These are phyloP conservation scores for Lacanobia wlatinum DNA, from an alignment of 2,888 invertebrate genomes.

Conservation along the genomic window DNA sequence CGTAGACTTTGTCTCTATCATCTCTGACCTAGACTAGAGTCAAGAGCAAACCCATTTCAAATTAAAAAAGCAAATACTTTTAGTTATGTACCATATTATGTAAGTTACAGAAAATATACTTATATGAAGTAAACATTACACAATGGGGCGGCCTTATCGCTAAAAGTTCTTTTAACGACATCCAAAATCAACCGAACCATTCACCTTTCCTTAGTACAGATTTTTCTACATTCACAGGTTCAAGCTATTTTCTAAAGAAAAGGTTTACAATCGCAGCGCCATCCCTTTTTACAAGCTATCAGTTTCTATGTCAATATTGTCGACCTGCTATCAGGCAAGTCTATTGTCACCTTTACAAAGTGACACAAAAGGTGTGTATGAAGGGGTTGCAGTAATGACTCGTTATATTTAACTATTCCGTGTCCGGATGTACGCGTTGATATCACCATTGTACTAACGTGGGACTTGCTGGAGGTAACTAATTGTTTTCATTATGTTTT, in stretches of 20 bases:
- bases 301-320: neutral
- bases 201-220: too few species aligned
- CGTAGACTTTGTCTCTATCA: too few species aligned
- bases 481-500: conserved; percentile 49
- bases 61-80: too few species aligned
- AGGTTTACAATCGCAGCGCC: neutral
- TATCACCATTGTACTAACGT: conserved; percentile 70
- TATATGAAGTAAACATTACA: too few species aligned
- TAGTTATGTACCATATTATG: too few species aligned
- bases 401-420: conserved; percentile 80
- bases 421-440: conserved; percentile 80
- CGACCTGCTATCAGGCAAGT: conserved; percentile 36
- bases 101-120: too few species aligned
- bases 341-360: conserved; percentile 65
- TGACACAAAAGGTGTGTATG: conserved; percentile 71
- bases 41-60: too few species aligned
- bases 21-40: too few species aligned
- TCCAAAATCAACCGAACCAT: too few species aligned
- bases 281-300: neutral
- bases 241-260: neutral
- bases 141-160: too few species aligned
- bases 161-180: too few species aligned
- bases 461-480: conserved; percentile 60
- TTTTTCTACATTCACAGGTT: too few species aligned
- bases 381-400: conserved; percentile 82